phyloP scores from a whole-genome alignment of 1,140 invertebrate genomes.

The Aphis gossypii region DNA sequence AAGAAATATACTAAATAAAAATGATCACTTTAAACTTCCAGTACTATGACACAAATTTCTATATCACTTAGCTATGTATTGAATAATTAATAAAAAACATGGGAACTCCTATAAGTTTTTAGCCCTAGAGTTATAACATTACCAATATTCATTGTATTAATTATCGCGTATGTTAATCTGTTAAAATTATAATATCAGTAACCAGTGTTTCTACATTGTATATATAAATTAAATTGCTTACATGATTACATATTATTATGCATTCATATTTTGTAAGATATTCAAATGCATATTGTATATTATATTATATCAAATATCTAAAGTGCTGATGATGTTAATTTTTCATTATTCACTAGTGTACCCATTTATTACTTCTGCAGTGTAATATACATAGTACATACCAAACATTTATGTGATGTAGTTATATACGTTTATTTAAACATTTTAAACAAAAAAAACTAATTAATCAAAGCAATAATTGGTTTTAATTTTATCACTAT shows the following conservation, averaged over 20 bases:
- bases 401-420: no score
- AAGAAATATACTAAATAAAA: no score
- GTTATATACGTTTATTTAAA: neutral
- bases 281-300: neutral
- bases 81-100: no score
- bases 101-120: no score
- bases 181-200: neutral
- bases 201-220: neutral
- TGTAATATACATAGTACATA: neutral
- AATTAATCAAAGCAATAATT: neutral
- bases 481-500: neutral
- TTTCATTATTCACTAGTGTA: neutral
- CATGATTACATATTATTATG: neutral
- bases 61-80: no score
- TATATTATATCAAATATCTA: neutral
- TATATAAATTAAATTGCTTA: neutral
- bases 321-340: neutral
- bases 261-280: neutral
- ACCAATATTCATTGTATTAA: neutral
- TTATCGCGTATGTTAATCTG: neutral
- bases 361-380: neutral
- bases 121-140: neutral
- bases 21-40: no score
- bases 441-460: no score
- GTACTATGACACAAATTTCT: no score